Evolutionary conservation across 2,797 vertebrate genomes (phyloP), one percentile per base, ranked within the genome.

Genomic region (Sebastes kiyomatsui): DNA sequence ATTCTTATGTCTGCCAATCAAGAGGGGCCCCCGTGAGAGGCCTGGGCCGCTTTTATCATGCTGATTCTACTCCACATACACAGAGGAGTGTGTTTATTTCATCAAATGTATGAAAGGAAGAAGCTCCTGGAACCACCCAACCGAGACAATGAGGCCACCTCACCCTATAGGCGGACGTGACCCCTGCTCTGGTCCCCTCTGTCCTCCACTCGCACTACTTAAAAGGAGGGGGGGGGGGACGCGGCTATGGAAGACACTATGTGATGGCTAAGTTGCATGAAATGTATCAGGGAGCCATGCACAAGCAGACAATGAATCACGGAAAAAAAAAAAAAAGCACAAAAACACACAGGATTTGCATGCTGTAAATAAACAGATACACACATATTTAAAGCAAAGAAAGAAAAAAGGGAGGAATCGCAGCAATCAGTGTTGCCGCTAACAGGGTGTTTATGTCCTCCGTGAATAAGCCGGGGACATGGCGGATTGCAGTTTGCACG

Each of bases 251-350:
- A 77, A 72, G 66, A 79, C 62, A 77, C 86, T 76, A 72, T 93
- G 92, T 65, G 59, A 92, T 91, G 89, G 80, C 84, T 91, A 87
- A 89, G 81, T 90, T 79, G 90, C 92, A 75, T 94, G 94, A 92
- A 91, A 93, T 95, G 94, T 89, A 64, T 85, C 62, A 20, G 87
- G 88, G 86, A 82, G 92, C 91, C 94, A 94, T 94, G 94, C 94
- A 93, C 76, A 94, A 95, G 94, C 94, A 88, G 92, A 95, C 93
- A 91, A 92, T 93, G 94, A 87, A 82, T 86, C 80, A 87, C 81
- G 5, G 32, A 59, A 80, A 77, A 54, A 83, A 82, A 83, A 82
- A 32, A 72, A 74, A 4, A 86, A 73, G 83, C 79, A 89, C 77
- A 90, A 74, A 74, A 85, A 55, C 69, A 89, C 71, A 82, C 72